Conservation (phyloP, 2,888 invertebrate species). For the Rotaria socialis region DNA sequence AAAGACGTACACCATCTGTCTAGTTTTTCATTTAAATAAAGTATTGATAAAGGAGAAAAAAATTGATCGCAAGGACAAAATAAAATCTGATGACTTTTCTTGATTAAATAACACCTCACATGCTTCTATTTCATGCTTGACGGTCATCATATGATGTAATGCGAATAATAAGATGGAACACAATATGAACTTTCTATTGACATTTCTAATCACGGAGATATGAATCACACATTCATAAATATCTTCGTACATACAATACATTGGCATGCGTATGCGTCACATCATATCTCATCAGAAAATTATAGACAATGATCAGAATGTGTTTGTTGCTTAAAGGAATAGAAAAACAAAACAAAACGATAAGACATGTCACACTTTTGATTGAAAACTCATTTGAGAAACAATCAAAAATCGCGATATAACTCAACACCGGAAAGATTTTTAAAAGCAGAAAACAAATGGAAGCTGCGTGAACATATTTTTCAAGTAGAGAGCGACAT, state of each 20-base stretch:
- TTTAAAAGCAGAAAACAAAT: too few relatives aligned
- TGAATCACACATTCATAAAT: constrained; percentile 26
- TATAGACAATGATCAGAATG: constrained; percentile 26
- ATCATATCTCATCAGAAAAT: constrained; percentile 13
- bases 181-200: constrained; percentile 25
- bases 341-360: background rate
- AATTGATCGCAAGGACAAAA: background rate
- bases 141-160: constrained; percentile 18
- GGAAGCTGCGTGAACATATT: too few relatives aligned
- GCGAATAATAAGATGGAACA: constrained; percentile 29
- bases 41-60: background rate
- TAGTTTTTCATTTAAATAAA: constrained; percentile 7
- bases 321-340: constrained; percentile 16
- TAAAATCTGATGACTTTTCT: constrained; percentile 16
- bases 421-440: too few relatives aligned
- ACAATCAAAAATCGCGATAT: too few relatives aligned
- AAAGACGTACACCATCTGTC: constrained; percentile 17
- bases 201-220: constrained; percentile 25
- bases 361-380: background rate
- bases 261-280: background rate
- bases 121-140: constrained; percentile 11
- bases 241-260: background rate
- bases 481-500: too few relatives aligned
- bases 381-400: background rate
- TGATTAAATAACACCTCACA: constrained; percentile 23